phyloP scores from a whole-genome alignment of 2,888 invertebrate genomes.

The Phortica okadai region DNA sequence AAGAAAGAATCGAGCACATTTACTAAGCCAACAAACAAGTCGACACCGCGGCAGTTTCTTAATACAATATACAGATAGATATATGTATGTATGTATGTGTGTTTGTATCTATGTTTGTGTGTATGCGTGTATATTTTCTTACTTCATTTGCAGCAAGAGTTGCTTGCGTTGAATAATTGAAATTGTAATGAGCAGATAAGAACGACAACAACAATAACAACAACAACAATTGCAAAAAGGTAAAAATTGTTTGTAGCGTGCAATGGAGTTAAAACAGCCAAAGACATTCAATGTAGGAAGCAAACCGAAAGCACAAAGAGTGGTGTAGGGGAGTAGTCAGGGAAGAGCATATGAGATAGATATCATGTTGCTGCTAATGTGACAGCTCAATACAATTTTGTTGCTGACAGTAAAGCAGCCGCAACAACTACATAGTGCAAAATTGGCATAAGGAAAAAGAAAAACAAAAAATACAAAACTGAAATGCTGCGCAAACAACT shows the following conservation, averaged over 20 bases:
- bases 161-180: conserved; percentile 27
- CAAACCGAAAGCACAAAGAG: background rate
- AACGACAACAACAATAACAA: conserved; percentile 45
- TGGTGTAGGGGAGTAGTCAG: background rate
- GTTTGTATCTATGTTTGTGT: background rate
- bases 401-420: conserved; percentile 50
- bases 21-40: conserved; percentile 5
- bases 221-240: conserved; percentile 32
- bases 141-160: conserved; percentile 5
- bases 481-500: conserved; percentile 70
- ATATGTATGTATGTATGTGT: conserved; percentile 4
- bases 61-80: conserved; percentile 39
- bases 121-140: conserved; percentile 28
- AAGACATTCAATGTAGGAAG: conserved; percentile 33
- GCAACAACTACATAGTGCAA: conserved; percentile 46
- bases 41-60: conserved; percentile 8
- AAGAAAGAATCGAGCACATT: background rate
- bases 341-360: conserved; percentile 26
- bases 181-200: conserved; percentile 44
- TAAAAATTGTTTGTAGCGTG: background rate
- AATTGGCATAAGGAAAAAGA: conserved; percentile 18
- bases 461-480: conserved; percentile 41
- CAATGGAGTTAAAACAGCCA: conserved; percentile 46
- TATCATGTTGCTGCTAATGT: conserved; percentile 70
- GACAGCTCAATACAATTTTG: conserved; percentile 71